A percentile compares a stretch with the other conserved stretches of the same genome.
Evolutionary conservation across 2,888 invertebrate species (phyloP).

Genomic region (Rhopalosiphum nymphaeae): DNA sequence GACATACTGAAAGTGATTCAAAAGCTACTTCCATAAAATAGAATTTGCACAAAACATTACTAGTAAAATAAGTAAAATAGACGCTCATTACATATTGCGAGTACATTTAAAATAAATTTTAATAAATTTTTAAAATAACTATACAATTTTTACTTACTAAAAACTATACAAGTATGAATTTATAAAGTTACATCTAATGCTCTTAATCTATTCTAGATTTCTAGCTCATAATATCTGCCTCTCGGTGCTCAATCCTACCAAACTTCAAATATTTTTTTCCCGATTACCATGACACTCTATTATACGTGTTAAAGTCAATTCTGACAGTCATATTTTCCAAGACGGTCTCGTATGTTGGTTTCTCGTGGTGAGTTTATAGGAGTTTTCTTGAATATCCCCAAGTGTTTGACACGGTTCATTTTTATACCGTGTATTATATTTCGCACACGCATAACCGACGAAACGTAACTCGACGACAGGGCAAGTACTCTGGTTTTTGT

Average conservation of each 20-base stretch:
- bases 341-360: background rate
- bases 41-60: background rate
- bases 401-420: no score
- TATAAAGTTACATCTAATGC: background rate
- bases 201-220: background rate
- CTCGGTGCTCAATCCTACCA: background rate
- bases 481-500: no score
- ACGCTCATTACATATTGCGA: background rate
- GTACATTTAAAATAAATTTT: background rate
- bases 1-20: background rate
- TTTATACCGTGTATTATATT: no score
- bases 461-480: no score
- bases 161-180: background rate
- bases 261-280: background rate
- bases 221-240: background rate
- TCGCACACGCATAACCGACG: no score
- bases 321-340: background rate
- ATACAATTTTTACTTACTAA: background rate
- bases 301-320: background rate
- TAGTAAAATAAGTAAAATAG: background rate
- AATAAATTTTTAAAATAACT: background rate
- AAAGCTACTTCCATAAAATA: background rate
- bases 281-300: background rate
- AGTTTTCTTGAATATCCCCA: no score
- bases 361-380: background rate